Evolutionary conservation across 2,113 vertebrate species (phyloP).

Genomic region (Marcusenius ussheri): DNA sequence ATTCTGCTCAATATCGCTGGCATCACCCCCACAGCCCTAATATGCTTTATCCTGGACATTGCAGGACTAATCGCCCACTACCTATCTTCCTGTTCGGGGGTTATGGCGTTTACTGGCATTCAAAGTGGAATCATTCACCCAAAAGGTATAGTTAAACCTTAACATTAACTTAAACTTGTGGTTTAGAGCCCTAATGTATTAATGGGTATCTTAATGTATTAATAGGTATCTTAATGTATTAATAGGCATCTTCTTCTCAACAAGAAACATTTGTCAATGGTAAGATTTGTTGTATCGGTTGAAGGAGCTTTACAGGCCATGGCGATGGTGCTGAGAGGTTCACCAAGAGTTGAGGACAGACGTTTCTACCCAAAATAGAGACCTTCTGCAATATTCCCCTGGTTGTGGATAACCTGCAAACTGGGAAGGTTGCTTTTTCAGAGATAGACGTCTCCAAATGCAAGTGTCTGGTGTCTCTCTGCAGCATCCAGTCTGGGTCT

Average conservation of each 20-base stretch:
- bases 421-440: neutral
- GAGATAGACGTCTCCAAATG: neutral
- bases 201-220: neutral
- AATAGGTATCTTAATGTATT: neutral
- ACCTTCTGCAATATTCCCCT: neutral
- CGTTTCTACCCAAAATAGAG: neutral
- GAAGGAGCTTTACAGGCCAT: neutral
- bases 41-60: neutral
- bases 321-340: neutral
- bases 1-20: conserved; percentile 16
- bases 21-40: neutral
- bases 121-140: neutral
- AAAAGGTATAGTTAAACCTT: neutral
- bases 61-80: neutral
- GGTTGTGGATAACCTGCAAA: neutral
- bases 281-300: neutral
- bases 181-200: neutral
- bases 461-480: neutral
- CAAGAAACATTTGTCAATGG: neutral
- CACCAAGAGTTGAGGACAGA: neutral
- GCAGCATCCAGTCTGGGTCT: neutral
- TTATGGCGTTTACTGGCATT: neutral
- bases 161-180: neutral
- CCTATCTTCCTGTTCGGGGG: neutral
- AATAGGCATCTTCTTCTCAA: neutral